A percentile compares a stretch with the other conserved stretches of the same genome.
Conservation (phyloP, 1,140 invertebrate species). For the Ceratina australensis region DNA sequence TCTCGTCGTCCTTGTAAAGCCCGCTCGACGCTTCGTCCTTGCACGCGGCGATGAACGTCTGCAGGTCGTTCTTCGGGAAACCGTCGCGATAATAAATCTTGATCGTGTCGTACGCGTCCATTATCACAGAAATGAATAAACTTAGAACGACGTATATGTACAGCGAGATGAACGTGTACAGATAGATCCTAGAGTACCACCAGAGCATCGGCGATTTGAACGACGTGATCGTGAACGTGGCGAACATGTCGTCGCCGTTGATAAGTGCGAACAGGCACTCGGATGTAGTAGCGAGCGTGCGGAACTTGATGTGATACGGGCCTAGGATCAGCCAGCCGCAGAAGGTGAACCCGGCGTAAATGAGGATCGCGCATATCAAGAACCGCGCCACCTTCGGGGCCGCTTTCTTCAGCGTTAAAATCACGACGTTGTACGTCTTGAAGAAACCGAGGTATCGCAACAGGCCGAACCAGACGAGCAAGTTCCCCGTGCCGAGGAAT, state of each 20-base stretch:
- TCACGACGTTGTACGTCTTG: conserved; percentile 98
- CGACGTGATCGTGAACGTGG: conserved; percentile 96
- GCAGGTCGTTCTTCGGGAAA: conserved; percentile 91
- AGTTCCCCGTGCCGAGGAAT: conserved; percentile 95
- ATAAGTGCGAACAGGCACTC: conserved; percentile 97
- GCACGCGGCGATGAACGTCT: conserved; percentile 86
- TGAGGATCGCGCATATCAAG: conserved; percentile 92
- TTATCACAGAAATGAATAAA: conserved; percentile 99
- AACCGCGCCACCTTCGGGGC: conserved; percentile 96
- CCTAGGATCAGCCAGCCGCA: conserved; percentile 99
- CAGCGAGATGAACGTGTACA: conserved; percentile 97
- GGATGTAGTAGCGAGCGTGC: conserved; percentile 91
- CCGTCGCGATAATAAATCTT: conserved; percentile 93
- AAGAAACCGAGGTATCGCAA: conserved; percentile 98
- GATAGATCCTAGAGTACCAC: conserved; percentile 98
- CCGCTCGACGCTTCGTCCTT: conserved; percentile 87
- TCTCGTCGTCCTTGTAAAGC: conserved; percentile 81
- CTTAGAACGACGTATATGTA: conserved; percentile 99
- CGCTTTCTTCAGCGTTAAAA: conserved; percentile 95
- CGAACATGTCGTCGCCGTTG: conserved; percentile 99
- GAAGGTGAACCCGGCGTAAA: conserved; percentile 97
- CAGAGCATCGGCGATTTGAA: conserved; percentile 92
- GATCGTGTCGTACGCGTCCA: conserved; percentile 99
- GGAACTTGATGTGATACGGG: conserved; percentile 98
- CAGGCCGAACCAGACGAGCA: conserved; percentile 98